These are phyloP conservation scores for Pithys albifrons DNA, from an alignment of 2,113 vertebrate genomes.

Conservation along the genomic window DNA sequence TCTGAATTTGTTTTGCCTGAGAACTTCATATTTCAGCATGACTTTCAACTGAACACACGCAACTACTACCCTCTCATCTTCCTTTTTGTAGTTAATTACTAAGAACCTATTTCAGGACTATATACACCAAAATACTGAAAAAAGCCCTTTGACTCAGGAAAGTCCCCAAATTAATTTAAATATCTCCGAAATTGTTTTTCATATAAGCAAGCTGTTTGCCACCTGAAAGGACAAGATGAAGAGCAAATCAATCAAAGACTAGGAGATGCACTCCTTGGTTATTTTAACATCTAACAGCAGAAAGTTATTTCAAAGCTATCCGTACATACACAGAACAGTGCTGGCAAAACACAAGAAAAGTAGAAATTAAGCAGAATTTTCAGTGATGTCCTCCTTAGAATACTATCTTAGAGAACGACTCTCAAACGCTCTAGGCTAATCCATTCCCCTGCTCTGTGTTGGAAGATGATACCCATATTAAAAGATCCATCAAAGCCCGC, in stretches of 20 bases:
- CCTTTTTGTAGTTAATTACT: background rate
- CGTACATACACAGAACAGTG: background rate
- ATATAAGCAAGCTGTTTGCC: background rate
- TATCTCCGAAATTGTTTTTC: background rate
- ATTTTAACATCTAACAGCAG: background rate
- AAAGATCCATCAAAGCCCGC: slow-evolving; percentile 40
- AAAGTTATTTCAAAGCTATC: slow-evolving; percentile 11
- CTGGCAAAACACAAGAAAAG: slow-evolving; percentile 8
- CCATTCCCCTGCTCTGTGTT: slow-evolving; percentile 16
- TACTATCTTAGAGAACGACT: background rate
- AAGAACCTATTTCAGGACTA: background rate
- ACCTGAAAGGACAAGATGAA: background rate
- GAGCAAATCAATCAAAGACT: background rate
- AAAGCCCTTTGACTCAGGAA: background rate
- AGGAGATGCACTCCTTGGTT: background rate
- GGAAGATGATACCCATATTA: slow-evolving; percentile 52
- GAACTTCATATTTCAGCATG: background rate
- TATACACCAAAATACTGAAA: background rate
- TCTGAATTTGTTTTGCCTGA: background rate
- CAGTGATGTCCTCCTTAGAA: slow-evolving; percentile 16
- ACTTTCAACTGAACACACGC: background rate
- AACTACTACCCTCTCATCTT: background rate
- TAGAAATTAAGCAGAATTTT: background rate
- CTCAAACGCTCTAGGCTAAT: slow-evolving; percentile 41
- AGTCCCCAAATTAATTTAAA: background rate